Base-by-base conservation (phyloP, 2,797 vertebrate genomes). In the Ptychobarbus kaznakovi region DNA sequence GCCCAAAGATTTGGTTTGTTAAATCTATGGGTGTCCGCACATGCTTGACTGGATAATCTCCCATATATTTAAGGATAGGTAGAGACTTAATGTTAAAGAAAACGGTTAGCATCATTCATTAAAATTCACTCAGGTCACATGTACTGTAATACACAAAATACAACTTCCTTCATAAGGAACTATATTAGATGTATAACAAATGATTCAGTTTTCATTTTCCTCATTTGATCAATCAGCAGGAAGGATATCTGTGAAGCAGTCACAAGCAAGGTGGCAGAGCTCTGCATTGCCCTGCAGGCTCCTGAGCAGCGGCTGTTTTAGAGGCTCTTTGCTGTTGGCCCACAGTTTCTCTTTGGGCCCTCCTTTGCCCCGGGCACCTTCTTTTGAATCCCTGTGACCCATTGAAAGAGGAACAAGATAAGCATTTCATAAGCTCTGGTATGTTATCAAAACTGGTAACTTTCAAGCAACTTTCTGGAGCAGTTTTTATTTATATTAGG, bases 21-120 rank as follows among this genome's bases (percentile, higher is more conserved):
- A 99, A 94, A 86, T 98, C 97, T 4, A 94, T 25, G 0, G 95
- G 93, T 80, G 93, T 94, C 83, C 95, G 94, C 15, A 90, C 51
- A 18, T 97, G 95, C 85, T 97, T 97, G 38, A 97, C 94, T 5
- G 98, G 97, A 85, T 99, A 99, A 91, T 99, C 97, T 0, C 98
- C 98, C 97, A 98, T 99, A 87, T 98, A 99, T 94, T 96, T 98
- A 90, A 99, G 92, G 91, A 99, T 97, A 86, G 97, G 97, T 99
- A 81, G 88, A 87, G 20, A 1, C 4, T 32, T 32, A 15, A 32
- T 1, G 93, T 97, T 93, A 98, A 98, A 96, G 95, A 94, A 82
- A 85, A 89, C 0, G 4, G 5, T 35, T 13, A 72, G 53, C 25
- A 15, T 75, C 16, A 70, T 49, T 32, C 22, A 80, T 86, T 44